These are phyloP conservation scores for Macrotis lagotis DNA, from an alignment of 2,113 vertebrate species.

Conservation along the genomic window DNA sequence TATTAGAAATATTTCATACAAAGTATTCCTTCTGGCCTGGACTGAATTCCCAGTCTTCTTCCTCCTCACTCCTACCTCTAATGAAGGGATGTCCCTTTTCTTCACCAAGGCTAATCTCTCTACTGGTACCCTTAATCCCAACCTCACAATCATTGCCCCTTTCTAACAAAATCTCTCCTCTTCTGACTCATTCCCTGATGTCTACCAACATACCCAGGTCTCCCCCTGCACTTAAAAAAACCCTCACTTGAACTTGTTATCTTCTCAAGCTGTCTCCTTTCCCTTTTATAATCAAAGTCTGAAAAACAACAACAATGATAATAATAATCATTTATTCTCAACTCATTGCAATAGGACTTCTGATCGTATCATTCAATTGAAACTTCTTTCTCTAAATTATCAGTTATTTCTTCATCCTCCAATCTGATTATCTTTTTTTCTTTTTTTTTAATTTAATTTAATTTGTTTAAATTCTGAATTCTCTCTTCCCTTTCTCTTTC, in stretches of 20 bases:
- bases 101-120: neutral
- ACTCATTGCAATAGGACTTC: too few species aligned
- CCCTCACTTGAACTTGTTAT: neutral
- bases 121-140: neutral
- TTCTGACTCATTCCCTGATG: neutral
- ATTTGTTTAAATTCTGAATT: too few species aligned
- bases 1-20: too few species aligned
- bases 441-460: too few species aligned
- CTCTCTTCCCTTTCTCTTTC: too few species aligned
- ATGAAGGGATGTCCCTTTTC: too few species aligned
- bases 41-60: too few species aligned
- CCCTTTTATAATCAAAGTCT: neutral
- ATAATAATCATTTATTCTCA: neutral
- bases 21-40: too few species aligned
- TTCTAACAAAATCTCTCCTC: neutral
- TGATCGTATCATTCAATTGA: neutral
- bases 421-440: neutral
- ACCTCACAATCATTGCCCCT: neutral
- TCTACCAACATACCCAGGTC: neutral
- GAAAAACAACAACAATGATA: too few species aligned
- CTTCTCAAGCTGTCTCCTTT: neutral
- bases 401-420: neutral
- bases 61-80: too few species aligned
- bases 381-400: neutral
- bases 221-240: neutral